phyloP scores from a whole-genome alignment of 2,888 invertebrate genomes.

The Nemotelus nigrinus region DNA sequence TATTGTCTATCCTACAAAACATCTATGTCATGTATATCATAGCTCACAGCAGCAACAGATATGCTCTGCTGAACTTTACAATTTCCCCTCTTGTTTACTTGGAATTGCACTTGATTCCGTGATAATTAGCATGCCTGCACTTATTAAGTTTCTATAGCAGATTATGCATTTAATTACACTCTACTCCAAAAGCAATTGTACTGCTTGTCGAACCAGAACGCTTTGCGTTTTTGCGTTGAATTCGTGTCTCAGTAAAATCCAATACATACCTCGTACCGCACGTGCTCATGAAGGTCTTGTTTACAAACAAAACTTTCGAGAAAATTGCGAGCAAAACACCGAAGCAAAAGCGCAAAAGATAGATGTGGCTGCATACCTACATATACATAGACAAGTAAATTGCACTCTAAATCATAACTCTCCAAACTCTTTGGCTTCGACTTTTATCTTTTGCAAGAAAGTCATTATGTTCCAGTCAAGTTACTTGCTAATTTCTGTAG shows the following conservation, averaged over 20 bases:
- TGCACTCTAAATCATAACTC: background rate
- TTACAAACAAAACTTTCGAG: background rate
- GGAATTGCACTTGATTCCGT: background rate
- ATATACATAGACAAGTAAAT: background rate
- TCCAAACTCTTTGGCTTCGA: background rate
- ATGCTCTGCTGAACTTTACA: background rate
- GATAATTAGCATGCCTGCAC: background rate
- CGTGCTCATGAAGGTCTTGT: background rate
- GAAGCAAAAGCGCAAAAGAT: background rate
- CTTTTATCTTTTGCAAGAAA: background rate
- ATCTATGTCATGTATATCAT: too few relatives aligned
- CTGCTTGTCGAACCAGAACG: background rate
- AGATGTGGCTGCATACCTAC: background rate
- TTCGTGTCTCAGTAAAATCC: background rate
- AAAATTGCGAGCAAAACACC: background rate
- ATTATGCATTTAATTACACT: background rate
- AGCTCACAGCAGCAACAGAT: background rate
- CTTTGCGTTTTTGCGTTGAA: background rate
- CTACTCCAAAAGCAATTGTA: background rate
- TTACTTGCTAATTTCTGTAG: slow-evolving; percentile 13
- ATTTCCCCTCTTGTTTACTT: background rate
- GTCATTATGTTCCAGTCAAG: slow-evolving; percentile 14
- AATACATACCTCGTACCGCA: background rate
- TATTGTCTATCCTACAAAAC: too few relatives aligned
- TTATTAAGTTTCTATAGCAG: background rate